A percentile compares a stretch with the other conserved stretches of the same genome.
phyloP scores from a whole-genome alignment of 2,797 vertebrate genomes.

The Lutjanus argentimaculatus region DNA sequence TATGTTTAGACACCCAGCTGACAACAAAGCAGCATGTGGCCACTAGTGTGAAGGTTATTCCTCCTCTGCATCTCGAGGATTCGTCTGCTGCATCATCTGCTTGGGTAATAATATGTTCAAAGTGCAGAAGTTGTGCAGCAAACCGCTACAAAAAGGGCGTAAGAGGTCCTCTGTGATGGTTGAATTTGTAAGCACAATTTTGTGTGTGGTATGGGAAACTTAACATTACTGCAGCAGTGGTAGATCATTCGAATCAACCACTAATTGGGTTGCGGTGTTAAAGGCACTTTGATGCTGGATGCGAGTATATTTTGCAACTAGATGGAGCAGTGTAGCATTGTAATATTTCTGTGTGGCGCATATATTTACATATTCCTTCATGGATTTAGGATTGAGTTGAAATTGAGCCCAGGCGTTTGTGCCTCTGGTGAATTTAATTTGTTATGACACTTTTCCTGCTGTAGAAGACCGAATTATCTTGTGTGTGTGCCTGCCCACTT shows the following conservation, averaged over 20 bases:
- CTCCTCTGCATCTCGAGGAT: constrained; percentile 10
- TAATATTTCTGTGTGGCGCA: constrained; percentile 69
- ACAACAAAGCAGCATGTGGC: constrained; percentile 34
- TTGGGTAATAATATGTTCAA: constrained; percentile 13
- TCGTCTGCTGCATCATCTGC: constrained; percentile 20
- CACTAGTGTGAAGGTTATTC: constrained; percentile 24
- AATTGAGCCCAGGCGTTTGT: constrained; percentile 81
- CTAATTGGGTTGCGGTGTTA: constrained; percentile 64
- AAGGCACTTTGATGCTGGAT: constrained; percentile 63
- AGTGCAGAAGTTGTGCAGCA: constrained; percentile 34
- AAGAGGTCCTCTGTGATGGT: constrained; percentile 30
- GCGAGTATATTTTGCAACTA: constrained; percentile 58
- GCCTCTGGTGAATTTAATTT: constrained; percentile 82
- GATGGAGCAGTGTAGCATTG: constrained; percentile 63
- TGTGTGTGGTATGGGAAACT: constrained; percentile 38
- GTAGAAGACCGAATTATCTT: constrained; percentile 76
- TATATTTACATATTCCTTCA: constrained; percentile 82
- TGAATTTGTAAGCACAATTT: constrained; percentile 49
- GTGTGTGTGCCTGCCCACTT: constrained; percentile 66
- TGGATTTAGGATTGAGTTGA: constrained; percentile 80
- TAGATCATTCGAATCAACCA: constrained; percentile 60
- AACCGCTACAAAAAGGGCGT: constrained; percentile 23
- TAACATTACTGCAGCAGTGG: constrained; percentile 37
- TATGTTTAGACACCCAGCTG: constrained; percentile 32
- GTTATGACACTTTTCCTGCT: constrained; percentile 77